A percentile compares a stretch with the other conserved stretches of the same genome.
phyloP scores from a whole-genome alignment of 2,888 invertebrate species.

The Schrankia costaestrigalis region DNA sequence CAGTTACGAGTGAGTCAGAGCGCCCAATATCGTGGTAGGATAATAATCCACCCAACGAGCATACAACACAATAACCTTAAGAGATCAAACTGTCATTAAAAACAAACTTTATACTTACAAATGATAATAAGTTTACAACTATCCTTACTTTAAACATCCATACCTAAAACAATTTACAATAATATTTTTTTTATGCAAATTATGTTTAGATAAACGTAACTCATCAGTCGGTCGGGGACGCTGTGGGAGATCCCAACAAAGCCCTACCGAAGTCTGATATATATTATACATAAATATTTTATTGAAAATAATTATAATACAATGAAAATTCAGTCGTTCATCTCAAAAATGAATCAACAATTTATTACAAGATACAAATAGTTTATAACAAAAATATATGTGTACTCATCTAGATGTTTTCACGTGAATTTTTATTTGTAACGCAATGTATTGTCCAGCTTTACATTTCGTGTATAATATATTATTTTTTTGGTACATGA shows the following conservation, averaged over 20 bases:
- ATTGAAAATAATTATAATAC: constrained; percentile 48
- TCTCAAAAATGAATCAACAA: constrained; percentile 67
- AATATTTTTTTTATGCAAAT: constrained; percentile 53
- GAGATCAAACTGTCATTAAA: constrained; percentile 79
- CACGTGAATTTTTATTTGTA: constrained; percentile 32
- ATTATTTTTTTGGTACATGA: constrained; percentile 68
- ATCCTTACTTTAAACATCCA: constrained; percentile 71
- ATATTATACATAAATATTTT: constrained; percentile 35
- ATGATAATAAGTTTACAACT: constrained; percentile 73
- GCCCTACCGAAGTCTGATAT: constrained; percentile 30
- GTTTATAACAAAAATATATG: constrained; percentile 71
- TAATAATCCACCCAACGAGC: constrained; percentile 48
- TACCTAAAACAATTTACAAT: constrained; percentile 75
- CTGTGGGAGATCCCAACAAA: constrained; percentile 31
- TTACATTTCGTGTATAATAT: constrained; percentile 42
- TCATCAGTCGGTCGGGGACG: constrained; percentile 34
- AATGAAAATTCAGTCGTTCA: constrained; percentile 64
- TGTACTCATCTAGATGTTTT: constrained; percentile 48
- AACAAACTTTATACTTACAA: constrained; percentile 70
- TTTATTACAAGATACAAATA: constrained; percentile 62
- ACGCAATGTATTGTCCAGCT: constrained; percentile 51
- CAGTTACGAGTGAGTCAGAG: constrained; percentile 6
- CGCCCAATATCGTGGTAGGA: constrained; percentile 39
- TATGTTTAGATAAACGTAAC: constrained; percentile 47
- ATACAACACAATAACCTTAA: constrained; percentile 58